Percentiles rank a stretch among this genome's conserved stretches.
These are phyloP conservation scores for Epizoanthus fatuus DNA, from an alignment of 92 coral and sea anemone genomes.

Conservation along the genomic window DNA sequence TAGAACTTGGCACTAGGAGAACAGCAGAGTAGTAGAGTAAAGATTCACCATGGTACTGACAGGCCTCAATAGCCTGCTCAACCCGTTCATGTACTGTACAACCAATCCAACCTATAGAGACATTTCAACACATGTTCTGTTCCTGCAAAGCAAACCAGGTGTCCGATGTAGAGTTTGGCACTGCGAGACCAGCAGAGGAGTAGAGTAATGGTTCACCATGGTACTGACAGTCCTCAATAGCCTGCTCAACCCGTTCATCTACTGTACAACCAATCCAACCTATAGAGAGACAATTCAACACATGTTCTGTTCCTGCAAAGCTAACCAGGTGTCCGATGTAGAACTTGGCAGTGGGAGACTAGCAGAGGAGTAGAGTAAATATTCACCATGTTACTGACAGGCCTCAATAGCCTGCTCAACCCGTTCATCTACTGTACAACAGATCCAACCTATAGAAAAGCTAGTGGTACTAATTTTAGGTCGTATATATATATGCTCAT, in stretches of 20 bases:
- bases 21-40: too few species aligned
- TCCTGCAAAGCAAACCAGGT: not conserved
- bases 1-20: too few species aligned
- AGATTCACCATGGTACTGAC: not conserved
- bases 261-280: not conserved
- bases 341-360: too few species aligned
- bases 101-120: not conserved
- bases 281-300: not conserved
- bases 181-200: too few species aligned
- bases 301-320: not conserved
- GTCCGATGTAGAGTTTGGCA: too few species aligned
- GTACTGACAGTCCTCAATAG: slow-evolving; percentile 3
- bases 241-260: slow-evolving; percentile 20
- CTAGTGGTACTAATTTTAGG: too few species aligned
- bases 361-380: too few species aligned
- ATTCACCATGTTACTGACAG: slow-evolving; percentile 3
- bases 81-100: slow-evolving; percentile 19
- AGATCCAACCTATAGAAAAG: not conserved
- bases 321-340: not conserved
- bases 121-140: not conserved
- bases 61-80: not conserved
- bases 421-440: too few species aligned
- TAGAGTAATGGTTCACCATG: not conserved
- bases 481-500: too few species aligned
- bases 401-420: slow-evolving; percentile 19